phyloP scores from a whole-genome alignment of 2,888 invertebrate species.

The Platypus cylindrus region DNA sequence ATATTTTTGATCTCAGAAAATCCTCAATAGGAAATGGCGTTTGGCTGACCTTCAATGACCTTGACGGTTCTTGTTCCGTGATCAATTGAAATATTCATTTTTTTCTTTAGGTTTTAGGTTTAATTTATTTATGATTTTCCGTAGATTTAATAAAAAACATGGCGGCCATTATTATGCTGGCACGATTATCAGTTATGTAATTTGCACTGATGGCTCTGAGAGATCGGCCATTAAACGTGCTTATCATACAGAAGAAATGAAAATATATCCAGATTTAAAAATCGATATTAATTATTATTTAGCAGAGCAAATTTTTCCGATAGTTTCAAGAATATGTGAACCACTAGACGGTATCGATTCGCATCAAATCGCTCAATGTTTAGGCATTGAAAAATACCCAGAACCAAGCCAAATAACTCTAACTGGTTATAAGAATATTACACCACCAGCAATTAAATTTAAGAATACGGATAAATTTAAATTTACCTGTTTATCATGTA shows the following conservation, averaged over 20 bases:
- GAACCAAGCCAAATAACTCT: constrained; percentile 34
- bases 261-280: constrained; percentile 51
- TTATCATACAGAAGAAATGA: constrained; percentile 86
- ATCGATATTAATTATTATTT: constrained; percentile 87
- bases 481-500: constrained; percentile 43
- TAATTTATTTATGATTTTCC: too few species aligned
- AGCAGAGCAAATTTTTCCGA: constrained; percentile 90
- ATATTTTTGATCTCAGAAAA: too few species aligned
- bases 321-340: constrained; percentile 86
- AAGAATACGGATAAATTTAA: constrained; percentile 27
- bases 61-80: too few species aligned
- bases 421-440: constrained; percentile 23
- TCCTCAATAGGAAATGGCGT: too few species aligned
- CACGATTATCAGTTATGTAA: constrained; percentile 90
- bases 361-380: constrained; percentile 75
- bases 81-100: too few species aligned
- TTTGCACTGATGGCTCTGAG: constrained; percentile 80
- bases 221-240: constrained; percentile 79
- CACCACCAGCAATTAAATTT: constrained; percentile 23
- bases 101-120: too few species aligned
- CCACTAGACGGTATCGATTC: constrained; percentile 91
- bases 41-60: too few species aligned
- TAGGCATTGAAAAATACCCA: constrained; percentile 56
- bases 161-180: constrained; percentile 77
- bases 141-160: constrained; percentile 66